A percentile compares a stretch with the other conserved stretches of the same genome.
Conservation (phyloP, 2,797 vertebrate genomes). For the Saxicola maurus region DNA sequence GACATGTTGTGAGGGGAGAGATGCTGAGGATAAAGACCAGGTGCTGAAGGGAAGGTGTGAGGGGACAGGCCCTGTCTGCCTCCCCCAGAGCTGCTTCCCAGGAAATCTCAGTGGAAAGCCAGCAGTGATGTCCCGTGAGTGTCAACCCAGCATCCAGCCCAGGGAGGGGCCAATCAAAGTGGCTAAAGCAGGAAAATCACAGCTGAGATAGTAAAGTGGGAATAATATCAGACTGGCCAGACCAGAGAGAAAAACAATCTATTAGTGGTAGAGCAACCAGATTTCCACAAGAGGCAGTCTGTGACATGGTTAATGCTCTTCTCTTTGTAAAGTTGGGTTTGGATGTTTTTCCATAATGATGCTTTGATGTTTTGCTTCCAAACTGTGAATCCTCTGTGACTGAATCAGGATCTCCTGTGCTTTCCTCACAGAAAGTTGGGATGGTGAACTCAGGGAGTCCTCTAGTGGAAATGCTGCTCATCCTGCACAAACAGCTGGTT, state of each 20-base stretch:
- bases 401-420: not conserved
- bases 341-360: not conserved
- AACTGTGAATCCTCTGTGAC: not conserved
- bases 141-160: rapidly evolving
- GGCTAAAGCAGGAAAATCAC: not conserved
- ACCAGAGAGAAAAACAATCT: rapidly evolving
- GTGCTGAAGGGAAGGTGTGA: not conserved
- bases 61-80: not conserved
- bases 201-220: not conserved
- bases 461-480: not conserved
- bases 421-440: not conserved
- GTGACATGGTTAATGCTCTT: not conserved
- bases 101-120: not conserved
- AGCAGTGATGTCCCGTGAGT: not conserved
- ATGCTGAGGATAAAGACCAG: not conserved
- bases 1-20: not conserved
- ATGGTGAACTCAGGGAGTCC: not conserved
- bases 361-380: not conserved
- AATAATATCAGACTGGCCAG: not conserved
- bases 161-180: rapidly evolving
- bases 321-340: rapidly evolving
- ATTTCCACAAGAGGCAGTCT: not conserved
- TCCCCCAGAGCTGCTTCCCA: not conserved
- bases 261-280: not conserved
- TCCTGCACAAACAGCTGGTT: not conserved